Conservation (phyloP, 2,797 vertebrate species). For the Lagodon rhomboides region DNA sequence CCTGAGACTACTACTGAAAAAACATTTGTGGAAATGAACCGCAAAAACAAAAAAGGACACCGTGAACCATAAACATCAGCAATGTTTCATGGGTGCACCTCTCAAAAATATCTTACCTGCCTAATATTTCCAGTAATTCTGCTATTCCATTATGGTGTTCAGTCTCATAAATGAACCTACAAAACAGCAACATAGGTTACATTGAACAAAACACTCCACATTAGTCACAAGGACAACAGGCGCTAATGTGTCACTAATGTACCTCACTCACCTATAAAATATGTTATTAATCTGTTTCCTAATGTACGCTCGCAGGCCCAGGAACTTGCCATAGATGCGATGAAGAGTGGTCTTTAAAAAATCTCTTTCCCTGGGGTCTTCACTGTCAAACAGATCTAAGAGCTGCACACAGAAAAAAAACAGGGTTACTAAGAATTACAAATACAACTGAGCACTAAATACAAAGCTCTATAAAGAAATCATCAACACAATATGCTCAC, state of each 20-base stretch:
- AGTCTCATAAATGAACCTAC: constrained; percentile 99
- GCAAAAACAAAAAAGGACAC: constrained; percentile 10
- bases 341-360: constrained; percentile 99
- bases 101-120: constrained; percentile 87
- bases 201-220: not conserved
- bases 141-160: constrained; percentile 99
- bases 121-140: constrained; percentile 99
- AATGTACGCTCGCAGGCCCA: constrained; percentile 98
- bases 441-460: not conserved
- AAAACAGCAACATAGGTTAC: constrained; percentile 25
- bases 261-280: constrained; percentile 96
- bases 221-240: not conserved
- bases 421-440: not conserved
- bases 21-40: not conserved
- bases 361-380: constrained; percentile 98
- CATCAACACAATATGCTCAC: constrained; percentile 83
- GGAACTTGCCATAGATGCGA: constrained; percentile 99
- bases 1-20: not conserved
- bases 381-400: constrained; percentile 98
- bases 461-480: not conserved
- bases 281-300: constrained; percentile 99
- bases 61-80: not conserved
- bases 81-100: not conserved
- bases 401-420: constrained; percentile 81
- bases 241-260: not conserved